Percentiles rank a stretch among this genome's conserved stretches.
These are phyloP conservation scores for Falco berigora DNA, from an alignment of 2,797 vertebrate species.

Conservation along the genomic window DNA sequence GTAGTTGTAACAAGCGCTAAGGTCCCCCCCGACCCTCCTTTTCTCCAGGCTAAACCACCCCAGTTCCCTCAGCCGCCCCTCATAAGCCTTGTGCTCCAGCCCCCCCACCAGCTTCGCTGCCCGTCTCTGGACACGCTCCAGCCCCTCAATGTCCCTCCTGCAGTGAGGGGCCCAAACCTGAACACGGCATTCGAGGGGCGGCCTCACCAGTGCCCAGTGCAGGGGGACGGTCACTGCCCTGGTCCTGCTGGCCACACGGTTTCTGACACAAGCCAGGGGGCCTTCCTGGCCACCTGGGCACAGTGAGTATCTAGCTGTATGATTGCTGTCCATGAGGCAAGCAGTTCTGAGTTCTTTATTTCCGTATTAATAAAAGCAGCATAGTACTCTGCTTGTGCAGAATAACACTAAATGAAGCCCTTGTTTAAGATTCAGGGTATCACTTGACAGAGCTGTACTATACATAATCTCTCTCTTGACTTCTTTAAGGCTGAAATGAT, in stretches of 20 bases:
- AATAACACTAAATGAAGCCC: neutral
- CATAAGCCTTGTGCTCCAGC: too few species aligned
- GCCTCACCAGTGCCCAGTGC: neutral
- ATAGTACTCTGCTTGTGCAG: neutral
- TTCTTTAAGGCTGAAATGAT: neutral
- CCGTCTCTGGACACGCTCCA: neutral
- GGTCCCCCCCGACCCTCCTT: too few species aligned
- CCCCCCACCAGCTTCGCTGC: neutral
- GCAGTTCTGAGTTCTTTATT: neutral
- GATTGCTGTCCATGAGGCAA: neutral
- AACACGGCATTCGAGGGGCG: rapidly evolving
- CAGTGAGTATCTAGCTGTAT: neutral
- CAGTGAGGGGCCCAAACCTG: neutral
- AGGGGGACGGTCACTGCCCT: rapidly evolving
- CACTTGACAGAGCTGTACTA: neutral
- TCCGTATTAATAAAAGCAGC: neutral
- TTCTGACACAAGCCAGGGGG: neutral
- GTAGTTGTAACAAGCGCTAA: too few species aligned
- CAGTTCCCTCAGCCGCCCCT: too few species aligned
- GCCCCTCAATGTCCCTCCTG: neutral
- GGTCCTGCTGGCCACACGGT: neutral
- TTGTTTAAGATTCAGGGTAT: neutral
- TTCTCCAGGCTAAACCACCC: too few species aligned
- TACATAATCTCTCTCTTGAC: neutral
- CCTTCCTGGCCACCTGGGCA: neutral